Evolutionary conservation across 2,113 vertebrate genomes (phyloP).

Genomic region (Neogobius melanostomus): DNA sequence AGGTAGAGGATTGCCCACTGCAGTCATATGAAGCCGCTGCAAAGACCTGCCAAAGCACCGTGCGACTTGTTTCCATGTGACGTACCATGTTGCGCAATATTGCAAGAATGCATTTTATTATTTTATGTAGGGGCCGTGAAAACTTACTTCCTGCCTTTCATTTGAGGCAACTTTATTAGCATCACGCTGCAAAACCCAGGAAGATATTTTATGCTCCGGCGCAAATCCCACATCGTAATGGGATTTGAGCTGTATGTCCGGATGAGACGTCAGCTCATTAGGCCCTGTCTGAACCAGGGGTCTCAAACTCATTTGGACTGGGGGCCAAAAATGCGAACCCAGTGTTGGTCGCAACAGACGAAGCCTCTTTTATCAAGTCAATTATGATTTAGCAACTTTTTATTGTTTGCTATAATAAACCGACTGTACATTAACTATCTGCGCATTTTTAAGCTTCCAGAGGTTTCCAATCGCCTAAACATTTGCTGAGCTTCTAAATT

Average conservation of each 20-base stretch:
- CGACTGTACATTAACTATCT: too few species aligned
- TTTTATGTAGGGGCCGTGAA: not conserved
- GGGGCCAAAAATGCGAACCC: too few species aligned
- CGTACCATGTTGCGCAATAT: not conserved
- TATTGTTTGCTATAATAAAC: too few species aligned
- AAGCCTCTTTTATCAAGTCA: too few species aligned
- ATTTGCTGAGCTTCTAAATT: too few species aligned
- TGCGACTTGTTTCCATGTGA: not conserved
- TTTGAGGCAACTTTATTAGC: constrained; percentile 1
- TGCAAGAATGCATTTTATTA: not conserved
- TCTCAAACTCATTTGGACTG: too few species aligned
- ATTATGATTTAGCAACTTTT: too few species aligned
- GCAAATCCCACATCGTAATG: constrained; percentile 1
- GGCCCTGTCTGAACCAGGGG: not conserved
- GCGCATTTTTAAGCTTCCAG: too few species aligned
- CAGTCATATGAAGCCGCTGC: not conserved
- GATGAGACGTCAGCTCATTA: not conserved
- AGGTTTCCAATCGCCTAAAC: too few species aligned
- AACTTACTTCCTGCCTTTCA: constrained; percentile 1
- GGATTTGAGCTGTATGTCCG: not conserved
- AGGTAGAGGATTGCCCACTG: not conserved
- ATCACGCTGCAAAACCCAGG: not conserved
- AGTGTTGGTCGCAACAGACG: too few species aligned
- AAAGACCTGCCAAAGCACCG: not conserved
- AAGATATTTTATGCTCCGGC: not conserved